Conservation (phyloP, 2,113 vertebrate genomes). For the Cryptomyrus ogoouensis region DNA sequence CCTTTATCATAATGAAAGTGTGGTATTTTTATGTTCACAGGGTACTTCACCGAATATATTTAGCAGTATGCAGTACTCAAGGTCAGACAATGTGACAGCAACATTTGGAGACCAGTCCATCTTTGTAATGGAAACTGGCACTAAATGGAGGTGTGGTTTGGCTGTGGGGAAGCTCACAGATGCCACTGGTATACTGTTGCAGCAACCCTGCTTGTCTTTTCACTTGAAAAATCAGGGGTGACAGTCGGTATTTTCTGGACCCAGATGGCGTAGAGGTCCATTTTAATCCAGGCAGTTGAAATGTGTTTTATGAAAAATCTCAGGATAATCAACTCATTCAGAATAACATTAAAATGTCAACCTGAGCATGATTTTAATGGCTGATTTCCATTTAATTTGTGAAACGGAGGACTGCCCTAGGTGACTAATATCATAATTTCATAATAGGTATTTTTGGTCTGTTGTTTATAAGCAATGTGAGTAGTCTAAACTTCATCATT, state of each 20-base stretch:
- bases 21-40: neutral
- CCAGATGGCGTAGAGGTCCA: neutral
- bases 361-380: neutral
- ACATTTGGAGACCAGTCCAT: neutral
- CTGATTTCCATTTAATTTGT: neutral
- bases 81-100: neutral
- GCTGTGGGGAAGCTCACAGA: slow-evolving; percentile 24
- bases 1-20: neutral
- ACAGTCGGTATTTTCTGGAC: neutral
- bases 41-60: neutral
- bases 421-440: neutral
- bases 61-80: neutral
- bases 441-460: neutral
- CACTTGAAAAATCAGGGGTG: slow-evolving; percentile 7
- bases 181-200: slow-evolving; percentile 35
- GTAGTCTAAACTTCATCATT: neutral
- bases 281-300: neutral
- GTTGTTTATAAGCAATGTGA: neutral
- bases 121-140: slow-evolving; percentile 19
- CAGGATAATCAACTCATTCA: neutral
- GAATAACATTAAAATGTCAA: neutral
- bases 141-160: slow-evolving; percentile 12
- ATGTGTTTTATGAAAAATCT: neutral
- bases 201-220: slow-evolving; percentile 20
- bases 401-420: neutral